Evolutionary conservation across 2,113 vertebrate species (phyloP), one percentile per base, ranked within the genome.

Genomic region (Rhizomys pruinosus): DNA sequence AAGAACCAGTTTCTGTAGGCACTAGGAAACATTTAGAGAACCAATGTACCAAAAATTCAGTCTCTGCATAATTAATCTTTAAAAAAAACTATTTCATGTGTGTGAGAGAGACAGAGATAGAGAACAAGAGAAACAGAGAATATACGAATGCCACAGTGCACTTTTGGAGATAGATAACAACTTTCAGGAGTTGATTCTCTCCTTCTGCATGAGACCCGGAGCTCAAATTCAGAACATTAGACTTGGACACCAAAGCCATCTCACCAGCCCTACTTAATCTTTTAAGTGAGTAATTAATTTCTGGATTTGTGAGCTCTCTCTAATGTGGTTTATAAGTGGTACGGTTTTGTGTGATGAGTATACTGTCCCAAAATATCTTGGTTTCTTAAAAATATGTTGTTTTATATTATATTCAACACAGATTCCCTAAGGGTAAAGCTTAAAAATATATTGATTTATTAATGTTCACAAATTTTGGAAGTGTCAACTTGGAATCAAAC

Each of bases 281-380:
- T 87, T 77, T 80, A 69, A 74, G 44, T 89, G 71, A 86, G 90
- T 93, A 96, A 74, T 55, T 86, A 66, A 64, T n/a, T n/a, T n/a
- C n/a, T 89, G 19, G 19, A 71, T 68, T 80, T 88, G 8, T 64
- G 47, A 72, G 4, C 37, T 87, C 20, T 84, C 20, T 15, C 10
- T 57, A 77, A 68, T 16, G 22, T 42, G 72, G 6, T 92, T 91
- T 73, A 44, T 86, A 87, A 88, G 25, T 27, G 16, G 27, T 91
- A 19, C 68, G 22, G 13, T 73, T 92, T 93, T 90, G 15, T 37
- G 19, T 89, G 7, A 64, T 52, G 32, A 13, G 55, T 17, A 22
- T 61, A n/a, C 0, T 15, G 27, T 76, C 44, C 87, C 25, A 76
- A 91, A 64, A n/a, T 39, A 74, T 11, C 47, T 94, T 93, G 39